These are phyloP conservation scores for Gambelia wislizenii DNA, from an alignment of 2,797 vertebrate genomes.

Conservation along the genomic window DNA sequence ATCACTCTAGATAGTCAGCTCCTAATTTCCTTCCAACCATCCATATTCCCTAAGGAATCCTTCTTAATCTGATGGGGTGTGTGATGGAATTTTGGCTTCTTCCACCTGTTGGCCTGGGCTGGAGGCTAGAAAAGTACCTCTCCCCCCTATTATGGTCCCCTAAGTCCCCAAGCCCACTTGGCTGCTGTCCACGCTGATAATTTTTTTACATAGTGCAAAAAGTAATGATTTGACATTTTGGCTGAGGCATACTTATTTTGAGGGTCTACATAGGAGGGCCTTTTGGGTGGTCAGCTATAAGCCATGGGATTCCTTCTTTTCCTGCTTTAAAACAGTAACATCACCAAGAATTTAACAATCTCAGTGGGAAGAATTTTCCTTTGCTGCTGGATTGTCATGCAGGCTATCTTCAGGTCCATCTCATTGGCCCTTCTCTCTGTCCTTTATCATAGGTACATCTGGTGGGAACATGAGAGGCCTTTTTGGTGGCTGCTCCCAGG, in stretches of 20 bases:
- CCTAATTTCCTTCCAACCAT: background rate
- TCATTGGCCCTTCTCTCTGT: no score
- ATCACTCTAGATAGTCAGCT: background rate
- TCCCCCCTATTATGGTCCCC: background rate
- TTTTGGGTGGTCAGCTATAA: background rate
- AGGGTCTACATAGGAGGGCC: no score
- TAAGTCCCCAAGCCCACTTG: no score
- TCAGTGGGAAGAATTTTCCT: background rate
- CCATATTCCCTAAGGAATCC: background rate
- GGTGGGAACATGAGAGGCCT: no score
- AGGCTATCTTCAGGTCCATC: background rate
- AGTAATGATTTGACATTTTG: no score
- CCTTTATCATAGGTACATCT: no score
- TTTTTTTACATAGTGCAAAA: no score
- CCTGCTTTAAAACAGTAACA: background rate
- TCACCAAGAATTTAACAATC: background rate
- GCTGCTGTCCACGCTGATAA: no score
- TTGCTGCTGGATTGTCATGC: background rate
- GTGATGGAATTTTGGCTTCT: background rate
- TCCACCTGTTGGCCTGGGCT: no score
- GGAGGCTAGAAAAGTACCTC: background rate
- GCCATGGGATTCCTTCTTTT: background rate
- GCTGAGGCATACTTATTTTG: no score
- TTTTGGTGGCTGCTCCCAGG: no score
- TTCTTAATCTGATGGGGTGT: background rate